A percentile compares a stretch with the other conserved stretches of the same genome.
Evolutionary conservation across 2,113 vertebrate species (phyloP).

Genomic region (Recurvirostra avosetta): DNA sequence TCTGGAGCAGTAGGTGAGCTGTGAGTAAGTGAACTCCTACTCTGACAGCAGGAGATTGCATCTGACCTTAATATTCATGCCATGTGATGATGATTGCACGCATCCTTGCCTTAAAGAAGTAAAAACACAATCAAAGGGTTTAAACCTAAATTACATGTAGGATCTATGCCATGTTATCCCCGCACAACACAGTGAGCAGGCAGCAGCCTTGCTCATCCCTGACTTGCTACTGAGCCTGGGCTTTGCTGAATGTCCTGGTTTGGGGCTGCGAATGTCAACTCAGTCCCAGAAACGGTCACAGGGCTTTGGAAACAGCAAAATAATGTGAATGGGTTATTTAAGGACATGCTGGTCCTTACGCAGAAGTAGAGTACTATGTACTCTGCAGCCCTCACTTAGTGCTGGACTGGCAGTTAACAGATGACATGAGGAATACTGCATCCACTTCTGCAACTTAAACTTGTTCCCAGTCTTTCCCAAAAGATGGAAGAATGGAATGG

Average conservation of each 20-base stretch:
- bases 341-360: not conserved
- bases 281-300: not conserved
- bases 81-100: not conserved
- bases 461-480: not conserved
- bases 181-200: not conserved
- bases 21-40: slow-evolving; percentile 43
- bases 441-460: not conserved
- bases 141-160: not conserved
- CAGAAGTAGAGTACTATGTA: not conserved
- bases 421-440: not conserved
- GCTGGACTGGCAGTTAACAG: not conserved
- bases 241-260: not conserved
- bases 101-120: not conserved
- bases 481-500: not conserved
- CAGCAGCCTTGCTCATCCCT: not conserved
- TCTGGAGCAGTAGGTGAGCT: slow-evolving; percentile 39
- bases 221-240: not conserved
- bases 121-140: not conserved
- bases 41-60: slow-evolving; percentile 27
- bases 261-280: not conserved
- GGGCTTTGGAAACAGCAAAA: not conserved
- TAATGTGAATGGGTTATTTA: not conserved
- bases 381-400: not conserved
- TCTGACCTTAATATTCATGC: slow-evolving; percentile 37
- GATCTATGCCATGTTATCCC: not conserved